Percentiles rank a stretch among this genome's conserved stretches.
Conservation (phyloP, 1,140 invertebrate species). For the Agrilus planipennis region DNA sequence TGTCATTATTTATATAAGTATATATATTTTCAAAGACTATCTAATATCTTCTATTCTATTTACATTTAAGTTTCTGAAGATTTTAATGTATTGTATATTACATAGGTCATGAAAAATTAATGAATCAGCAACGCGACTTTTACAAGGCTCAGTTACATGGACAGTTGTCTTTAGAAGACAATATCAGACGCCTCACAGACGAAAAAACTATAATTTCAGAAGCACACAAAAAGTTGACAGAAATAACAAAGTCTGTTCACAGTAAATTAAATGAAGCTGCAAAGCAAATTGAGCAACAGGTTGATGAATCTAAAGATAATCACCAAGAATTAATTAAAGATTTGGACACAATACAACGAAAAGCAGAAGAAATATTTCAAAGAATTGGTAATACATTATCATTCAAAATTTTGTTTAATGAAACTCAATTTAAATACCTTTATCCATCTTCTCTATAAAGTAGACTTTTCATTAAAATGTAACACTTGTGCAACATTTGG, state of each 20-base stretch:
- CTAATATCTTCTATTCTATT: background rate
- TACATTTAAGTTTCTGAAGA: background rate
- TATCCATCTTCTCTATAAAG: too few species aligned
- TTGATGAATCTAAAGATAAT: slow-evolving; percentile 35
- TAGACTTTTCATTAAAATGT: too few species aligned
- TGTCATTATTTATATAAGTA: background rate
- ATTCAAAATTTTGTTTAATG: too few species aligned
- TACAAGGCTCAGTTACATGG: slow-evolving; percentile 39
- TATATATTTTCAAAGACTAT: background rate
- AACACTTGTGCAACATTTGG: too few species aligned
- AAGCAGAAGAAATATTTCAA: slow-evolving; percentile 41
- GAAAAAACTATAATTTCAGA: slow-evolving; percentile 49
- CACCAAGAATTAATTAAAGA: slow-evolving; percentile 45
- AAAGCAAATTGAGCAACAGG: slow-evolving; percentile 37
- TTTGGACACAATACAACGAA: slow-evolving; percentile 42
- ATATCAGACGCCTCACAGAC: slow-evolving; percentile 42
- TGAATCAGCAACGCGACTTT: slow-evolving; percentile 42
- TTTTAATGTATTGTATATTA: background rate
- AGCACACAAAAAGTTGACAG: slow-evolving; percentile 42
- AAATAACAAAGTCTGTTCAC: slow-evolving; percentile 44
- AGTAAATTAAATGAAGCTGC: slow-evolving; percentile 43
- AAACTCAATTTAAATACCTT: too few species aligned
- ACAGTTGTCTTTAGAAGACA: slow-evolving; percentile 40
- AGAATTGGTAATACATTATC: slow-evolving; percentile 38
- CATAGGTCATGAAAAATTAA: slow-evolving; percentile 40